Evolutionary conservation across 2,797 vertebrate species (phyloP).

Genomic region (Thunnus albacares): DNA sequence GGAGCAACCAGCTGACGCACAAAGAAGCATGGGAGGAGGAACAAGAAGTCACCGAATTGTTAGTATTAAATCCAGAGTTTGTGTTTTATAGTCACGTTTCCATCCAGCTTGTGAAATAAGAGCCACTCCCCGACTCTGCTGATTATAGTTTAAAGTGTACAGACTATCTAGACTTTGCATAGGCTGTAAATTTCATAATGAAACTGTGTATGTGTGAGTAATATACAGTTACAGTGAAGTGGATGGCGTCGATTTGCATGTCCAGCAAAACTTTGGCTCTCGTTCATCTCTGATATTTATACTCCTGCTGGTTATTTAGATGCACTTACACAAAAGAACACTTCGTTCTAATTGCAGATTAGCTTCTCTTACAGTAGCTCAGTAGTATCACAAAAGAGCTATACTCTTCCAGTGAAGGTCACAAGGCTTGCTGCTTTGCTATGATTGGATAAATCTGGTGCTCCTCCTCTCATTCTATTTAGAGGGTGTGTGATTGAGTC

Average conservation of each 20-base stretch:
- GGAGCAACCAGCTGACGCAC: slow-evolving; percentile 97
- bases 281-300: background rate
- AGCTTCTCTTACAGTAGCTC: slow-evolving; percentile 9
- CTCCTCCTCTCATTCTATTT: slow-evolving; percentile 72
- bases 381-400: slow-evolving; percentile 19
- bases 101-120: background rate
- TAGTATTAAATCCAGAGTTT: slow-evolving; percentile 81
- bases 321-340: slow-evolving; percentile 4
- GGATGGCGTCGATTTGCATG: background rate
- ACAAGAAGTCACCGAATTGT: slow-evolving; percentile 99
- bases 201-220: background rate
- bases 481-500: slow-evolving; percentile 68
- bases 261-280: background rate
- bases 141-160: background rate
- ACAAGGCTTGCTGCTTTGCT: slow-evolving; percentile 55
- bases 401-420: slow-evolving; percentile 53
- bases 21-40: slow-evolving; percentile 99
- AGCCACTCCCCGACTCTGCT: background rate
- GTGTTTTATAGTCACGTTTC: background rate
- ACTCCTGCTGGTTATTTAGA: background rate
- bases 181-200: background rate
- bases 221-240: background rate
- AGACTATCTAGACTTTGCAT: background rate
- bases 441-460: slow-evolving; percentile 61
- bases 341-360: background rate